Base-by-base conservation (phyloP, 92 coral and sea anemone genomes). In the Umimayanthus chanpuru region DNA sequence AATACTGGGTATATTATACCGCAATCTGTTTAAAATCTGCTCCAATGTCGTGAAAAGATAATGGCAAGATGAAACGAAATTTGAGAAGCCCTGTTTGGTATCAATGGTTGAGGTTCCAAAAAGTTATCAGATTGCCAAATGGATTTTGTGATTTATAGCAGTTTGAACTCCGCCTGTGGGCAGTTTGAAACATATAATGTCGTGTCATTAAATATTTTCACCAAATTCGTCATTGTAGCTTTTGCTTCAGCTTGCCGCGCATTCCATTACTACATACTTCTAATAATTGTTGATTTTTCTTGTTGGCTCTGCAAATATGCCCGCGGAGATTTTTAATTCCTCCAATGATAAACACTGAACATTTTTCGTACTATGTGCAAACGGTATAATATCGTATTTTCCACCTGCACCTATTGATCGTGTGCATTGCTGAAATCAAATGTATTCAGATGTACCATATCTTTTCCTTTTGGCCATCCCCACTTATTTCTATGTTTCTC, bases 1-100 rank as follows among this genome's bases (percentile, higher is more conserved):
- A 81, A 43, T 83, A 83, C 25, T 32, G 16, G 43, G 20, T 18
- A 66, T 39, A 53, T 9, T 53, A 53, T 70, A 10, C 71, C 12
- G 53, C 74, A 66, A 61, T 64, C 29, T 55, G 38, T 15, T 80
- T n/a, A 76, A 73, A 73, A 81, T 61, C 78, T 47, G 43, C 47
- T 68, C 16, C 41, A 67, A 10, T 28, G 61, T 83, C 56, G 21
- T 65, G 44, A 82, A 68, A 15, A 68, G 64, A 44, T 68, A 28
- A 70, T 41, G 77, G 58, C 12, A 36, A 58, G 43, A 68, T 70
- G 9, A 83, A 70, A 18, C 7, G 29, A 53, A 80, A 80, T 80
- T 26, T 56, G 43, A 80, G 84, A 44, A 80, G 41, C 81, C 71
- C 18, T 80, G 39, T 80, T 80, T 80, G 84, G 84, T 56, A 80